Conservation (phyloP, 2,797 vertebrate genomes). For the Anabacerthia variegaticeps region DNA sequence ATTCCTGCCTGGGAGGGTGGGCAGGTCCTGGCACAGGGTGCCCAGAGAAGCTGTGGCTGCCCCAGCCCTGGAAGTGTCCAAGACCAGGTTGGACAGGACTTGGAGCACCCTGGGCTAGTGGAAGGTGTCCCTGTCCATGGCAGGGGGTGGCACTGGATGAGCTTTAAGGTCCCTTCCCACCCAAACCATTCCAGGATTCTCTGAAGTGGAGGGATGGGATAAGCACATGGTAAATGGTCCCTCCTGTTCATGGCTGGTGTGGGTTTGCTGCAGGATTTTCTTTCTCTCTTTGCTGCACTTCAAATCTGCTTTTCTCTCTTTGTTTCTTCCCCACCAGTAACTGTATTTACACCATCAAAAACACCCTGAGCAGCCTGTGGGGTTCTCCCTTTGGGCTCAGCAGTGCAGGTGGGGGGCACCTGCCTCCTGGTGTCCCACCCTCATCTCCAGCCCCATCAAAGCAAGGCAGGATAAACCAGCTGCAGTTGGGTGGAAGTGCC, state of each 20-base stretch:
- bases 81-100: neutral
- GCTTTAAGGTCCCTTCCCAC: neutral
- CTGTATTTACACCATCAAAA: neutral
- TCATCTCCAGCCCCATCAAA: neutral
- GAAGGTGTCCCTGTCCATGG: neutral
- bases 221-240: neutral
- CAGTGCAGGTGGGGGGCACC: neutral
- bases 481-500: neutral
- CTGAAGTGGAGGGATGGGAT: neutral
- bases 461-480: neutral
- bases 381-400: neutral
- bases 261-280: neutral
- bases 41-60: neutral
- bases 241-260: too few relatives aligned
- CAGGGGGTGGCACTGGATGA: neutral
- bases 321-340: fast-evolving
- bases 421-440: neutral
- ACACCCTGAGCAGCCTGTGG: fast-evolving
- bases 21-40: neutral
- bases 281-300: neutral
- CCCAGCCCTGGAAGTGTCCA: neutral
- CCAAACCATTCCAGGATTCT: neutral
- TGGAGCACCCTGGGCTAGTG: neutral
- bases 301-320: neutral
- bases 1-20: fast-evolving